phyloP scores from a whole-genome alignment of 1,140 invertebrate species.

The Varroa destructor region DNA sequence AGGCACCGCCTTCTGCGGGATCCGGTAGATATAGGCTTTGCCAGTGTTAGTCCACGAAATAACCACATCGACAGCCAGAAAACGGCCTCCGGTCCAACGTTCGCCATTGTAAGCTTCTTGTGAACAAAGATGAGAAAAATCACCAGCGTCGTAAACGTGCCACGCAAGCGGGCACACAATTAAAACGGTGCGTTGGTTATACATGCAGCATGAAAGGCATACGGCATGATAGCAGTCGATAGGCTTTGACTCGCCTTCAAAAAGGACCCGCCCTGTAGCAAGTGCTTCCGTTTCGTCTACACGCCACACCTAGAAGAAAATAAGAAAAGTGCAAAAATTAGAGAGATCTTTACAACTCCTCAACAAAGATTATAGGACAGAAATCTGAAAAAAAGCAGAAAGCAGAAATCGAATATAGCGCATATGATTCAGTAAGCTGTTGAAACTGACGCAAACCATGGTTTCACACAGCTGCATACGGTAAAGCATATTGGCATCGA shows the following conservation, averaged over 20 bases:
- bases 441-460: too few species aligned
- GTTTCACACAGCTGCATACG: too few species aligned
- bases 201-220: constrained; percentile 78
- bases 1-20: constrained; percentile 75
- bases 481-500: too few species aligned
- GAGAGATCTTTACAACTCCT: too few species aligned
- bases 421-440: too few species aligned
- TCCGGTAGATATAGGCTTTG: constrained; percentile 80
- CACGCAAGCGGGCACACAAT: constrained; percentile 93
- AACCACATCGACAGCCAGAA: constrained; percentile 72
- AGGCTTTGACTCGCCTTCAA: constrained; percentile 95
- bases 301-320: constrained; percentile 25
- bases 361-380: too few species aligned
- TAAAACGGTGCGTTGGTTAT: constrained; percentile 88
- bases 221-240: constrained; percentile 85
- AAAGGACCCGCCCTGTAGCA: constrained; percentile 43
- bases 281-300: constrained; percentile 7
- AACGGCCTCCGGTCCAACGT: constrained; percentile 86
- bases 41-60: constrained; percentile 86
- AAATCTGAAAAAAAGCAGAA: too few species aligned
- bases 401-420: too few species aligned
- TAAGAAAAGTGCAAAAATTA: constrained; percentile 28
- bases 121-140: constrained; percentile 83
- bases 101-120: constrained; percentile 63
- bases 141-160: constrained; percentile 84